Evolutionary conservation across 2,797 vertebrate genomes (phyloP), one percentile per base, ranked within the genome.

Genomic region (Nyctalus aviator): DNA sequence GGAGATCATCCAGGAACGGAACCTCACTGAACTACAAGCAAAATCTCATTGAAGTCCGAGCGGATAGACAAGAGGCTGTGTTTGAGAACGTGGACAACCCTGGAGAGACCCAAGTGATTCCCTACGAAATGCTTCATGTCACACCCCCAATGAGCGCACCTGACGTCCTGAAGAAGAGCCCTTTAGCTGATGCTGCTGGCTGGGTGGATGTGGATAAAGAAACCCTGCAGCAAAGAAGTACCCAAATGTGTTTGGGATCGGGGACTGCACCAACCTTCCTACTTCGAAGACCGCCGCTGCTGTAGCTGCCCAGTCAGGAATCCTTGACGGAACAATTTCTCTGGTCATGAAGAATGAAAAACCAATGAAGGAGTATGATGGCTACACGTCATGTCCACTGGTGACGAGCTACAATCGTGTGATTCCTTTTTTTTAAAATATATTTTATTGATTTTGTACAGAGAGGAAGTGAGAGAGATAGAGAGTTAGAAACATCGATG

Each of bases 121-220:
- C 99, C 98, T 99, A 99, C 96, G 99, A 99, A 97, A 99, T 99
- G 99, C 99, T 99, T 92, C 99, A 99, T 12, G 99, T 99, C 64
- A 99, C 99, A 0, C 99, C 99, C 9, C 99, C 99, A 0, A 99
- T 99, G 99, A 99, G 99, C 81, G 98, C 99, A 25, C 99, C 97
- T 53, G 97, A 97, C 1, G 99, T 98, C 23, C 96, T 99, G 30
- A 98, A 99, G 97, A 98, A 94, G 27, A 99, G 99, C 86, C 97
- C 97, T 0, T 97, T 99, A 96, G 98, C 99, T 0, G 99, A 99
- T 89, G 94, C 96, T 69, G 84, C 5, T 0, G 99, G 99, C 91
- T 99, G 99, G 99, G 97, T 99, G 95, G 99, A 99, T 23, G 89
- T 99, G n/a, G 94, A 99, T 98, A 99, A 99, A 97, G 98, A 99